These are phyloP conservation scores for Eptatretus atami DNA, from an alignment of 2,797 vertebrate genomes.

Conservation along the genomic window DNA sequence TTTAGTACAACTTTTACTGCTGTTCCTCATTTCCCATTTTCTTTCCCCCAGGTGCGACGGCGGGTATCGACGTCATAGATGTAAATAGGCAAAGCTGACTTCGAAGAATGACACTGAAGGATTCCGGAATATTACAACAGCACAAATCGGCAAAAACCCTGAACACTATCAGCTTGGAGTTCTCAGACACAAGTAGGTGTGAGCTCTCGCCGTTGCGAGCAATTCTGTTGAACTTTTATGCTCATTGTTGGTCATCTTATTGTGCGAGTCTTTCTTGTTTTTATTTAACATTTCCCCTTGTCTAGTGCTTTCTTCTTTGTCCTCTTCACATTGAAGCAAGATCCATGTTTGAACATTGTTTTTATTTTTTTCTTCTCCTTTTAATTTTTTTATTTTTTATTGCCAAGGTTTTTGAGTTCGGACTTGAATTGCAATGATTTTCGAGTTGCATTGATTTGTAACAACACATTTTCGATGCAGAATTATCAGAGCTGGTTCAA, in stretches of 20 bases:
- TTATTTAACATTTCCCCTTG: no score
- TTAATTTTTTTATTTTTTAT: no score
- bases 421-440: not conserved
- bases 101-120: slow-evolving; percentile 61
- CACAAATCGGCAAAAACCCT: slow-evolving; percentile 46
- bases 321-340: no score
- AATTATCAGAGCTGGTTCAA: slow-evolving; percentile 62
- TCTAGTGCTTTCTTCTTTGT: no score
- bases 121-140: slow-evolving; percentile 61
- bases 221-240: no score
- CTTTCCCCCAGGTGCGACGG: slow-evolving; percentile 28
- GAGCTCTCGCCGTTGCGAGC: no score
- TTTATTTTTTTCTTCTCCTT: no score
- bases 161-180: slow-evolving; percentile 71
- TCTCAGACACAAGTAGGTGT: slow-evolving; percentile 50
- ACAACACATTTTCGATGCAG: slow-evolving; percentile 14
- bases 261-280: no score
- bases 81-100: slow-evolving; percentile 44
- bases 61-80: slow-evolving; percentile 81
- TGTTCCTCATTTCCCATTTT: no score
- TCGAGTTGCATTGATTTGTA: not conserved
- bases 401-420: not conserved
- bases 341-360: no score
- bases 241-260: no score
- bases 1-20: no score